Evolutionary conservation across 2,888 invertebrate species (phyloP).

Genomic region (Aradus depressus): DNA sequence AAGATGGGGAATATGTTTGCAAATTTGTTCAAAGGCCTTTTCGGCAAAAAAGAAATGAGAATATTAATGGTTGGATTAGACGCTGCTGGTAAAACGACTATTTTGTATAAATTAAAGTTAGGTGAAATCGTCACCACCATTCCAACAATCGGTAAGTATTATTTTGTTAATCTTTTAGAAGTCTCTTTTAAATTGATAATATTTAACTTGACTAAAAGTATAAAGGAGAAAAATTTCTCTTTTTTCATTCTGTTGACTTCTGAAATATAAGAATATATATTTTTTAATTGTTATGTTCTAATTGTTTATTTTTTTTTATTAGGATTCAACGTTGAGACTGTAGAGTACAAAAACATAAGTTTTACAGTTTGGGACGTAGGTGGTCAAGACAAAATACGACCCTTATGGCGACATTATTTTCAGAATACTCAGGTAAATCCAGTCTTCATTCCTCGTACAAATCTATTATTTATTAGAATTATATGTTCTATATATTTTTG

Average conservation of each 20-base stretch:
- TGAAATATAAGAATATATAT: neutral
- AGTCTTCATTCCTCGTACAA: neutral
- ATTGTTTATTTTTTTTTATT: conserved; percentile 21
- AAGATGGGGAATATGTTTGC: conserved; percentile 97
- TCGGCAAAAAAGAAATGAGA: conserved; percentile 99
- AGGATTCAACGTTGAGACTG: conserved; percentile 99
- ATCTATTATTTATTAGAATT: neutral
- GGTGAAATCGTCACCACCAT: conserved; percentile 98
- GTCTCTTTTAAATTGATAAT: neutral
- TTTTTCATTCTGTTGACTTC: conserved; percentile 13
- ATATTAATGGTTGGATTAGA: conserved; percentile 99
- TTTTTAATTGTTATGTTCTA: neutral
- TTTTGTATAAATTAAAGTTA: conserved; percentile 91
- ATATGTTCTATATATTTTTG: no score
- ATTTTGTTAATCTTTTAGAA: conserved; percentile 53
- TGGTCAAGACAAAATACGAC: conserved; percentile 85
- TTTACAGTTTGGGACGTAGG: conserved; percentile 99
- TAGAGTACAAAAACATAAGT: conserved; percentile 98
- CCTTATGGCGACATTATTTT: conserved; percentile 97
- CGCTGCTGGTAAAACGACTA: conserved; percentile 97
- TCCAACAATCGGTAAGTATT: conserved; percentile 66
- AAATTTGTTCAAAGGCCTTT: conserved; percentile 96
- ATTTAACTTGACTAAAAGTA: neutral
- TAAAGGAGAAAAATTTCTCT: conserved; percentile 9
- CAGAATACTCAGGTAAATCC: conserved; percentile 85